phyloP scores from a whole-genome alignment of 1,140 invertebrate species.

The Anoplophora glabripennis region DNA sequence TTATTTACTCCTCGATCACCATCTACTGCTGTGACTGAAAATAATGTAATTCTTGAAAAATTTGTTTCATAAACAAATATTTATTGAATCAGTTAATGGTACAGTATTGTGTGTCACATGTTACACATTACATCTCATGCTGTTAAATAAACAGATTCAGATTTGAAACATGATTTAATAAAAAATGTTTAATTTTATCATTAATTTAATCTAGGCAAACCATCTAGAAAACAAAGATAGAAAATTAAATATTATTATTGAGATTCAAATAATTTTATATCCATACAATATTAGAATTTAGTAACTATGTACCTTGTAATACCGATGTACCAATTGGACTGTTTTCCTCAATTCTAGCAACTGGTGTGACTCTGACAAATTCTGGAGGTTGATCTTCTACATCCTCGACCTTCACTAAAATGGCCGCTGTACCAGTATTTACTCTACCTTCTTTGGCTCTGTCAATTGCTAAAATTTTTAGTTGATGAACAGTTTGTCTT shows the following conservation, averaged over 20 bases:
- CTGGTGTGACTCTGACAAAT: constrained; percentile 81
- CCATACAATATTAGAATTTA: too few relatives aligned
- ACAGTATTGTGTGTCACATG: too few relatives aligned
- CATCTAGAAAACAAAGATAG: too few relatives aligned
- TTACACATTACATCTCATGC: too few relatives aligned
- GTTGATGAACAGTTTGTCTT: constrained; percentile 81
- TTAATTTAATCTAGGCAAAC: too few relatives aligned
- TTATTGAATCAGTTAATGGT: too few relatives aligned
- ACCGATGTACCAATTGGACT: constrained; percentile 74
- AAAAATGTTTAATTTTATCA: too few relatives aligned
- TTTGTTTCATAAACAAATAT: too few relatives aligned
- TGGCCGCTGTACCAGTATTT: constrained; percentile 83
- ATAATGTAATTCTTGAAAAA: neutral
- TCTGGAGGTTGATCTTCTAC: constrained; percentile 89
- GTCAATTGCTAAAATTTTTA: constrained; percentile 80
- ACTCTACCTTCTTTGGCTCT: constrained; percentile 75
- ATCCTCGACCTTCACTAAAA: constrained; percentile 82
- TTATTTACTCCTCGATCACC: constrained; percentile 91
- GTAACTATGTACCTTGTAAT: constrained; percentile 62
- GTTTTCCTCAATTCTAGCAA: constrained; percentile 85
- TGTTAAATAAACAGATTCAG: too few relatives aligned
- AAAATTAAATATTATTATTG: too few relatives aligned
- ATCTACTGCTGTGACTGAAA: constrained; percentile 81
- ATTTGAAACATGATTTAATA: too few relatives aligned
- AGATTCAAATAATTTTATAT: too few relatives aligned